Base-by-base conservation (phyloP, 2,113 vertebrate genomes). In the Dryoscopus gambensis region DNA sequence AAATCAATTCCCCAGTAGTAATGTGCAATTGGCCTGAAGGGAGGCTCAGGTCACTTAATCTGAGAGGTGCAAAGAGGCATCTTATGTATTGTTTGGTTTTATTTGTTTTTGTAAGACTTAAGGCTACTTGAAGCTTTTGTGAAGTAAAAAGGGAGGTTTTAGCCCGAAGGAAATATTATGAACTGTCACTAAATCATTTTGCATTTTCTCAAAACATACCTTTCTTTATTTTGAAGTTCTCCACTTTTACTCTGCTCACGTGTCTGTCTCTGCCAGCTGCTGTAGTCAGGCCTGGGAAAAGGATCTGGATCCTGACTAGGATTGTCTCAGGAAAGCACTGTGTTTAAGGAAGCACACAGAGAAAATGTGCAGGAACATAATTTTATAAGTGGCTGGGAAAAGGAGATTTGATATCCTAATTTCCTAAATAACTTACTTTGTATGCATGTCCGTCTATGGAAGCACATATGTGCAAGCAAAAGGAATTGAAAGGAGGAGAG, bases 281-380 rank as follows among this genome's bases (percentile, higher is more conserved):
- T 35, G 59, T 89, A 95, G 77, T 68, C 15, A 12, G 96, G 91
- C 94, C 94, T 98, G 97, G 97, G 96, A 97, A 98, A 97, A 95
- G 77, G 93, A 88, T 97, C 95, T 94, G 96, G 97, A 89, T 90
- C 90, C 75, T 83, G 86, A 62, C 91, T 80, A 28, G 60, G 80
- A 93, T 94, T 57, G 42, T 94, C 93, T 95, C 87, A 93, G 90
- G 76, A 91, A 94, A 81, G 67, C 70, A 78, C 87, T 57, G 30
- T 73, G 62, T 59, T 88, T 82, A 90, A 86, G 47, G 87, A 94
- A 89, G 57, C 55, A 89, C 70, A 90, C 74, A 57, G 44, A 93
- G 67, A 89, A 93, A 94, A 75, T 33, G 11, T 50, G 25, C 44
- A 89, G 91, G 40, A 92, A 33, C 49, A 53, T 86, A 10, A 73